Conservation (phyloP, 2,888 invertebrate genomes). For the Alloscopus bannaensis region DNA sequence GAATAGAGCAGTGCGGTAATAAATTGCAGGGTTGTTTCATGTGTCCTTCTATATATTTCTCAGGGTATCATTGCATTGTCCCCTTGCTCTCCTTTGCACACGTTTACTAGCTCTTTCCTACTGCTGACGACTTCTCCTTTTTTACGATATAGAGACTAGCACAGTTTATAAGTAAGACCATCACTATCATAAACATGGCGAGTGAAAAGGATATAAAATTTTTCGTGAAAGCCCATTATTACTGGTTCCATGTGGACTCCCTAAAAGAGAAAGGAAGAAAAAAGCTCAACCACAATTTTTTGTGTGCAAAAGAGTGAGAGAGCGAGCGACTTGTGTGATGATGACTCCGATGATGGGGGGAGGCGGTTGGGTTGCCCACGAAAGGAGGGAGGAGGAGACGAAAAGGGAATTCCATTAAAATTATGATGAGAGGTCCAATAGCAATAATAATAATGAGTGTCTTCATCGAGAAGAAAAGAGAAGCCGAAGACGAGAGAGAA, state of each 20-base stretch:
- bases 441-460: constrained; percentile 61
- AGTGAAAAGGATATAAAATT: constrained; percentile 11
- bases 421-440: constrained; percentile 58
- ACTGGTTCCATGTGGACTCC: constrained; percentile 8
- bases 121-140: neutral
- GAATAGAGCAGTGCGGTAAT: constrained; percentile 27
- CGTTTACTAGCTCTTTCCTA: neutral
- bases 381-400: constrained; percentile 34
- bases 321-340: too few species aligned
- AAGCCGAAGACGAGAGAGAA: neutral
- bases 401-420: constrained; percentile 52
- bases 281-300: too few species aligned
- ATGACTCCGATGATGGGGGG: constrained; percentile 3
- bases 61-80: constrained; percentile 18
- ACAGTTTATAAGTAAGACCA: too few species aligned
- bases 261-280: neutral
- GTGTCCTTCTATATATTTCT: constrained; percentile 7
- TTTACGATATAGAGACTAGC: neutral
- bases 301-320: too few species aligned
- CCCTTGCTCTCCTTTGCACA: constrained; percentile 4
- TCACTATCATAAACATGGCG: constrained; percentile 8
- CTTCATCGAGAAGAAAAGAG: constrained; percentile 44
- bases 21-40: constrained; percentile 45
- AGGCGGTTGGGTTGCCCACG: neutral
- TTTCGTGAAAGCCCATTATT: constrained; percentile 29